Conservation (phyloP, 2,797 vertebrate genomes). For the Premnoplex brunnescens region DNA sequence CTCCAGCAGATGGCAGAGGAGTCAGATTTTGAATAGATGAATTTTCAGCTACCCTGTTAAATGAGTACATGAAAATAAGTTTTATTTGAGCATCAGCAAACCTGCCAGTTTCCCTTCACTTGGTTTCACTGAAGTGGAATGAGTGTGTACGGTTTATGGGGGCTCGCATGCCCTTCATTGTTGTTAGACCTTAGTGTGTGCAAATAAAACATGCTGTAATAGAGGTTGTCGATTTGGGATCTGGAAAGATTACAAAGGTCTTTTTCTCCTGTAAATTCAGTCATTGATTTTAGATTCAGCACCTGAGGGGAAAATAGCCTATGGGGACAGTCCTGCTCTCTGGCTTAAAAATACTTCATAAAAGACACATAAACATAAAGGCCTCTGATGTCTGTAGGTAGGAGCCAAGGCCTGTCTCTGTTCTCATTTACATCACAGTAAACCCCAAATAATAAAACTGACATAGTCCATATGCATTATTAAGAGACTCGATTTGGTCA, state of each 20-base stretch:
- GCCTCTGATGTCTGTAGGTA: slow-evolving; percentile 9
- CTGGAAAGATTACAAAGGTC: slow-evolving; percentile 12
- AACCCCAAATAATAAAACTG: slow-evolving; percentile 29
- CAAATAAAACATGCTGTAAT: slow-evolving; percentile 12
- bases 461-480: neutral
- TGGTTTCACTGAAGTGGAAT: neutral
- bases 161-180: neutral
- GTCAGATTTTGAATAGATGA: slow-evolving; percentile 22
- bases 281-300: neutral
- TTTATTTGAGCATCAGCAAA: slow-evolving; percentile 12
- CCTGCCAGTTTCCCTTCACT: slow-evolving; percentile 1
- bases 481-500: neutral
- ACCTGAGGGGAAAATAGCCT: slow-evolving; percentile 17
- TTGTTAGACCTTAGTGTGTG: neutral
- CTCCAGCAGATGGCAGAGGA: slow-evolving; percentile 68
- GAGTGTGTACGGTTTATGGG: neutral
- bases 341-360: slow-evolving; percentile 20
- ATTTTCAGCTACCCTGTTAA: slow-evolving; percentile 6
- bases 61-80: neutral
- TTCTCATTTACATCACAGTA: slow-evolving; percentile 34
- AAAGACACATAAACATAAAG: slow-evolving; percentile 11
- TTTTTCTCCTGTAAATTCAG: slow-evolving; percentile 25
- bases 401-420: slow-evolving; percentile 11
- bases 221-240: neutral
- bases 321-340: neutral